Conservation (phyloP, 2,797 vertebrate genomes). For the Astyanax mexicanus region DNA sequence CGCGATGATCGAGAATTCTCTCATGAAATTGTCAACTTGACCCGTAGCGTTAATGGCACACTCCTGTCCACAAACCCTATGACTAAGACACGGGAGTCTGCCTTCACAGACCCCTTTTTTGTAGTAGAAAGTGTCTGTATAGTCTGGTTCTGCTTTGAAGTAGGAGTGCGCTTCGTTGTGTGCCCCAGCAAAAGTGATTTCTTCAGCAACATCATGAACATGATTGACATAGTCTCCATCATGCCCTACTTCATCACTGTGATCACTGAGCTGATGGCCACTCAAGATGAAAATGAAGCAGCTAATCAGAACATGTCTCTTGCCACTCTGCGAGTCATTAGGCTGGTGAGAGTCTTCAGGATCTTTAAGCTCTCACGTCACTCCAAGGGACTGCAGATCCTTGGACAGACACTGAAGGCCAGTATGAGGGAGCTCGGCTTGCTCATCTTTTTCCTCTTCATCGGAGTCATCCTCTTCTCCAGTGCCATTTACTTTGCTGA, state of each 20-base stretch:
- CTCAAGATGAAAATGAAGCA: slow-evolving; percentile 79
- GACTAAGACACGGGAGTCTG: slow-evolving; percentile 69
- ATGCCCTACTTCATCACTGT: slow-evolving; percentile 97
- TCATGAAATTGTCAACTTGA: slow-evolving; percentile 69
- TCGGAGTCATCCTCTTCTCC: slow-evolving; percentile 97
- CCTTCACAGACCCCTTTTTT: slow-evolving; percentile 95
- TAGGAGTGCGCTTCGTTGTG: slow-evolving; percentile 88
- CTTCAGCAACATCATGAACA: slow-evolving; percentile 98
- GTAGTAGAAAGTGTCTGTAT: slow-evolving; percentile 95
- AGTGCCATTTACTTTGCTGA: slow-evolving; percentile 98
- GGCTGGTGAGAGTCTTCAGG: slow-evolving; percentile 93
- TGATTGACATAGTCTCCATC: slow-evolving; percentile 96
- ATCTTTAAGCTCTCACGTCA: slow-evolving; percentile 97
- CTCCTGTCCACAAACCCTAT: slow-evolving; percentile 49
- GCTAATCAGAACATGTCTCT: slow-evolving; percentile 94
- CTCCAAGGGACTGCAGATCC: slow-evolving; percentile 93
- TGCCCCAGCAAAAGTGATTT: slow-evolving; percentile 96
- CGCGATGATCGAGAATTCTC: slow-evolving; percentile 74
- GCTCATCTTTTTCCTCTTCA: slow-evolving; percentile 98
- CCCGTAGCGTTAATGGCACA: slow-evolving; percentile 74
- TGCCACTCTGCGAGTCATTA: slow-evolving; percentile 92
- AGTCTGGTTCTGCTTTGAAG: slow-evolving; percentile 96
- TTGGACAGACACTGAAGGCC: slow-evolving; percentile 92
- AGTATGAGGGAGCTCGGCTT: slow-evolving; percentile 91
- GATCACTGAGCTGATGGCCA: slow-evolving; percentile 90